A percentile compares a stretch with the other conserved stretches of the same genome.
Conservation (phyloP, 2,113 vertebrate genomes). For the Seriola rivoliana region DNA sequence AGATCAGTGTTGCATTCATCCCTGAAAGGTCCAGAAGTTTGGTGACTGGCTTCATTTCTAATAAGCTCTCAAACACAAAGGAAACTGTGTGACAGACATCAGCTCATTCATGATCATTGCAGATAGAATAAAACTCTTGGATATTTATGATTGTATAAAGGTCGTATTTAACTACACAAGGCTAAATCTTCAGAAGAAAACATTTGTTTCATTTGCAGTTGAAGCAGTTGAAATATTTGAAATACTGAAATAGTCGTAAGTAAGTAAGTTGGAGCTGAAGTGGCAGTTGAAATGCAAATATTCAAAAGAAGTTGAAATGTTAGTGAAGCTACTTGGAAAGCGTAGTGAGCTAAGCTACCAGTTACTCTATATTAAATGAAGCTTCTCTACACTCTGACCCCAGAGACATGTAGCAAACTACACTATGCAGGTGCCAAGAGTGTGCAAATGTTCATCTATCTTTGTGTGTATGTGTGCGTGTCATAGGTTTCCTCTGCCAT, state of each 20-base stretch:
- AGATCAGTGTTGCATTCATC: conserved; percentile 14
- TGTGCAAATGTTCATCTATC: no score
- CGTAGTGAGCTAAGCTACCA: no score
- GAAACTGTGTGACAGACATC: conserved; percentile 32
- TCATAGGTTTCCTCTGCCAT: no score
- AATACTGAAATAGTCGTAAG: not conserved
- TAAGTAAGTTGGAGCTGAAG: not conserved
- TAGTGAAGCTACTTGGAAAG: no score
- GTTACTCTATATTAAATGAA: no score
- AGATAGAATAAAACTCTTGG: not conserved
- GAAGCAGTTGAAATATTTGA: not conserved
- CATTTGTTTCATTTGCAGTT: not conserved
- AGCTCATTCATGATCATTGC: not conserved
- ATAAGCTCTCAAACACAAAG: conserved; percentile 52
- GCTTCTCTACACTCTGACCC: no score
- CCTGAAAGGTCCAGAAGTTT: conserved; percentile 40
- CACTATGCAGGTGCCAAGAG: no score
- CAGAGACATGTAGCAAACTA: no score
- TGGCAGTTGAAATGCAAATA: not conserved
- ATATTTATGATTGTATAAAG: not conserved
- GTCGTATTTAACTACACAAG: not conserved
- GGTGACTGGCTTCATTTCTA: conserved; percentile 39
- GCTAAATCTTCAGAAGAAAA: not conserved
- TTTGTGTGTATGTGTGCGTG: no score
- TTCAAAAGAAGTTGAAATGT: not conserved